Evolutionary conservation across 2,888 invertebrate species (phyloP), one percentile per base, ranked within the genome.

Genomic region (Polymixis lichenea): DNA sequence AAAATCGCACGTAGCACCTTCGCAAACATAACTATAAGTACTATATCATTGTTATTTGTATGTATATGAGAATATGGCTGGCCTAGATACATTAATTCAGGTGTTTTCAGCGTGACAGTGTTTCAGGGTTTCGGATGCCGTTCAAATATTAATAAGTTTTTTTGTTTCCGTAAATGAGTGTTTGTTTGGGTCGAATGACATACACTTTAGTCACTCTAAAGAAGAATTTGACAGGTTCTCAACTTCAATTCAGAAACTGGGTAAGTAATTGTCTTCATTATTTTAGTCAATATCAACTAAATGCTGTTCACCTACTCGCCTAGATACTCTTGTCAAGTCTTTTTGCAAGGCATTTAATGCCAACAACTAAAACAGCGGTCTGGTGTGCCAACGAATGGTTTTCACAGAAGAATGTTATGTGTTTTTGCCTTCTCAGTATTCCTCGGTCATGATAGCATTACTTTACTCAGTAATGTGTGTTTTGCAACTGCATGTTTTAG

Each of bases 1-100:
- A 79, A 78, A 76, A 74, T 76, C 53, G 66, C 71, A 73, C 80
- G 71, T 74, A 78, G 75, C 82, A 84, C 76, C 83, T 84, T 77
- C 4, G 46, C 75, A 76, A 77, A 86, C 64, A 85, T 51, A 62
- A n/a, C 19, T 67, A 60, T 7, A 32, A 0, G 15, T 51, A 38
- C 22, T 49, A 69, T 43, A 60, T 67, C 62, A 74, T 78, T 80
- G 79, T 84, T 70, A 77, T 66, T 72, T 78, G 38, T 55, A 17
- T 56, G 55, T 78, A 28, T 84, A 43, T 58, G 72, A 71, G 62
- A 68, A 68, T 75, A 83, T 69, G 46, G 13, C 19, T 82, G 82
- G 51, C 85, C 86, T 86, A 80, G 61, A 51, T 84, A 22, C 77
- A 78, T 77, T 65, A 51, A 72, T 66, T 15, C 55, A 66, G 61